Evolutionary conservation across 2,888 invertebrate genomes (phyloP), one percentile per base, ranked within the genome.

Genomic region (Hyppa rectilinea): DNA sequence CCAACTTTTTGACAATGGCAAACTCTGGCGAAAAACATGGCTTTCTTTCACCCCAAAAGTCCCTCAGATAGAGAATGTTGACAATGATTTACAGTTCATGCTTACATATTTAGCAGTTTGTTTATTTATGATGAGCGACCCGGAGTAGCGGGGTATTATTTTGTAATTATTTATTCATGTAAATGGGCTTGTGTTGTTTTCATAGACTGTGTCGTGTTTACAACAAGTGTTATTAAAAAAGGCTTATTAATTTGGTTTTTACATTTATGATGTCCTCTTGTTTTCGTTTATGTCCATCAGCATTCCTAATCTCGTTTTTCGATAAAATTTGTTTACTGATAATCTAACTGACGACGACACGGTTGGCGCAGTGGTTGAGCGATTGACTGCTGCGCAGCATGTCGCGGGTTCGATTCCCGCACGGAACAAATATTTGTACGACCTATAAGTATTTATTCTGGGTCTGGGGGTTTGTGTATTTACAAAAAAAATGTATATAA

Each of bases 161-260:
- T 82, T 81, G 59, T 75, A 78, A 83, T 83, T 75, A 83, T 77
- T 77, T 80, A 80, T 78, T 75, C 69, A 73, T 74, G 78, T 34
- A 71, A 75, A 75, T 71, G 74, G 68, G 69, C 7, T 52, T 67
- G 45, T 64, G 67, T 64, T 76, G 71, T 68, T 75, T 61, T 66
- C 59, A 62, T 47, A 70, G 64, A 50, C 65, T 63, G 67, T 64
- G 55, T 63, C 49, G 29, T 65, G 60, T 72, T 72, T 52, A 69
- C 52, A 59, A 62, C 66, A 31, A 43, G 23, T 49, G 53, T 61
- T 40, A 58, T 59, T 34, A 64, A 40, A 58, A 12, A 68, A 20
- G 4, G 31, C 12, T 50, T 36, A 50, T 67, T 43, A 23, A 9
- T 5, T 26, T 40, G 12, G 36, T 12, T 45, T 60, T 59, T 58